Evolutionary conservation across 2,888 invertebrate genomes (phyloP), one percentile per base, ranked within the genome.

Genomic region (Ligdia adustata): DNA sequence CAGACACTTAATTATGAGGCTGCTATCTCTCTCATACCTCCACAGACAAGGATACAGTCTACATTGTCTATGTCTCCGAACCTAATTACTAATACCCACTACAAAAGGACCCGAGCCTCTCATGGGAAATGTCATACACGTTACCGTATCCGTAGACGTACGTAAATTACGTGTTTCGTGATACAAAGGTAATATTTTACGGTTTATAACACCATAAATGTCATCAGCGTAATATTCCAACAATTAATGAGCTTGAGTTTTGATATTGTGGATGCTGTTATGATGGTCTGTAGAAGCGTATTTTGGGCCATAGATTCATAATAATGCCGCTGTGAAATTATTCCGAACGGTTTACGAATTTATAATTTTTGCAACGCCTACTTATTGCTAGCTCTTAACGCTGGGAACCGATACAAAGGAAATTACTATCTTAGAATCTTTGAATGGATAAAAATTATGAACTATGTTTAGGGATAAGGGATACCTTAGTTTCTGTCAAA

Each of bases 171-270:
- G 41, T 31, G 47, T 47, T 57, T 57, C 52, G 31, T 46, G 16
- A 44, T 45, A 63, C 57, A 60, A 61, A 57, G 60, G 54, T 55
- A 47, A 57, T 52, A 53, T 57, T 27, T 54, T 53, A 60, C 50
- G 49, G 61, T 55, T 57, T 63, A 60, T 60, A 60, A 44, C 37
- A 34, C 46, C 42, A 52, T 55, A 53, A 57, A 57, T 52, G 52
- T 54, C 45, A 18, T 33, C 52, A 11, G 45, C 46, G 49, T 57
- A 44, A 57, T 52, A 52, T 50, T 35, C 14, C 42, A 41, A 35
- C 43, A 27, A 43, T 47, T 43, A 43, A 46, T 45, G 50, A 51
- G 43, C 39, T 40, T 41, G 42, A 32, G 11, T 52, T 39, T 43
- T 55, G 53, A 58, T 55, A 41, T 51, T 46, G 37, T 52, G 48